Evolutionary conservation across 2,888 invertebrate genomes (phyloP).

Genomic region (Entomobrya proxima): DNA sequence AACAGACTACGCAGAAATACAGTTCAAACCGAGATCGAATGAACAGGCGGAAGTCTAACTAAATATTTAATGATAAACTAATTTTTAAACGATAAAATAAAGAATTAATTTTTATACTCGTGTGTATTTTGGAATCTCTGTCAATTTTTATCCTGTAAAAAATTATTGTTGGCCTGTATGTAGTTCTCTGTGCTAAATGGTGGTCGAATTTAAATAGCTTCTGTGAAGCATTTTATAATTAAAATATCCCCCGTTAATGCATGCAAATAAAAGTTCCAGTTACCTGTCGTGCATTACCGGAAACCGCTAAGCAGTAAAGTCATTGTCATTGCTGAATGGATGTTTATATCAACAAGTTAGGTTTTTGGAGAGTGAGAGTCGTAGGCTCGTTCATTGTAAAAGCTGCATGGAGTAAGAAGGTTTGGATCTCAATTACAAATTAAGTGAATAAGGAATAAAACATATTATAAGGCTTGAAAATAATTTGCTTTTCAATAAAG

Average conservation of each 20-base stretch:
- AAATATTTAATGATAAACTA: slow-evolving; percentile 17
- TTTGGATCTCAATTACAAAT: slow-evolving; percentile 56
- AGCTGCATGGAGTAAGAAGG: slow-evolving; percentile 41
- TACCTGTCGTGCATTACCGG: slow-evolving; percentile 6
- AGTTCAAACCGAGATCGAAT: slow-evolving; percentile 75
- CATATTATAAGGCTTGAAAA: not conserved
- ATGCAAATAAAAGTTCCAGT: slow-evolving; percentile 18
- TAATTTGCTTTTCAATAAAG: not conserved
- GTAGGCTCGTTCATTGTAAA: not conserved
- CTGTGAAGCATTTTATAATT: slow-evolving; percentile 45
- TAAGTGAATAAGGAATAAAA: no score
- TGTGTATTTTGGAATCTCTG: slow-evolving; percentile 47
- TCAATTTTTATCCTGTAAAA: slow-evolving; percentile 64
- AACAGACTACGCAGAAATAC: slow-evolving; percentile 74
- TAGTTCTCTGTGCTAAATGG: not conserved
- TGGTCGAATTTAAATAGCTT: slow-evolving; percentile 29
- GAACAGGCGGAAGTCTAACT: slow-evolving; percentile 75
- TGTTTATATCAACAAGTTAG: not conserved
- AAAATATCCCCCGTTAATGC: not conserved
- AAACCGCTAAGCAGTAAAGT: not conserved
- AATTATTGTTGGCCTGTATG: slow-evolving; percentile 20
- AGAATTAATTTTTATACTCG: slow-evolving; percentile 28
- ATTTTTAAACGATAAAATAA: slow-evolving; percentile 18
- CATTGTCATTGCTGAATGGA: slow-evolving; percentile 6
- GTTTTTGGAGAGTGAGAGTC: slow-evolving; percentile 19